Conservation (phyloP, 2,113 vertebrate genomes). For the Phoenicopterus ruber region DNA sequence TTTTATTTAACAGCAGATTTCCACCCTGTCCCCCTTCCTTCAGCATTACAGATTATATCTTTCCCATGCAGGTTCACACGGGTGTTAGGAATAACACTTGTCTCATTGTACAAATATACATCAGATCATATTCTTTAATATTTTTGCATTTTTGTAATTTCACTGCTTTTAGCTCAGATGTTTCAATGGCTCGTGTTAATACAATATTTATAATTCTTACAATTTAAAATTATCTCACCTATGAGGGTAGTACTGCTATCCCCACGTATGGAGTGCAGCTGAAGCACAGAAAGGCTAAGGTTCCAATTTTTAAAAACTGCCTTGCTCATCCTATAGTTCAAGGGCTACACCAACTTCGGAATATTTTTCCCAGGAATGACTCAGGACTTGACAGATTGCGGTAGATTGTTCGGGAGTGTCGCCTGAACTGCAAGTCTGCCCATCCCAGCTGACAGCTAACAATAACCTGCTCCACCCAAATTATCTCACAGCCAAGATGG, state of each 20-base stretch:
- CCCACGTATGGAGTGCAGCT: accelerated
- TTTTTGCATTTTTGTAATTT: neutral
- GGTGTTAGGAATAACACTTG: neutral
- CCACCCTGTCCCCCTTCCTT: neutral
- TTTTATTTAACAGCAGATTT: neutral
- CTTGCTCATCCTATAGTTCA: neutral
- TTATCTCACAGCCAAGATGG: neutral
- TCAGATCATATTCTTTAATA: neutral
- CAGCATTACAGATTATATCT: neutral
- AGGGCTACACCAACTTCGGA: neutral
- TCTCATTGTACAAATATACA: neutral
- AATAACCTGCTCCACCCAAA: neutral
- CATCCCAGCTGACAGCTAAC: neutral
- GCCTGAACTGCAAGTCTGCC: neutral
- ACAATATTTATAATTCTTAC: neutral
- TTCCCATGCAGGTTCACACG: neutral
- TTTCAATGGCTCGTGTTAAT: neutral
- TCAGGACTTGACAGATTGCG: neutral
- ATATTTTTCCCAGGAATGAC: neutral
- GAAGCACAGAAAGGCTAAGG: neutral
- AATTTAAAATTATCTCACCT: neutral
- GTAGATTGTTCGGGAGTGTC: neutral
- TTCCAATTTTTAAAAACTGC: neutral
- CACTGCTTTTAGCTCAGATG: neutral
- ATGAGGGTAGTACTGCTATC: neutral